Base-by-base conservation (phyloP, 2,888 invertebrate genomes). In the Hirtodrosophila cameraria region DNA sequence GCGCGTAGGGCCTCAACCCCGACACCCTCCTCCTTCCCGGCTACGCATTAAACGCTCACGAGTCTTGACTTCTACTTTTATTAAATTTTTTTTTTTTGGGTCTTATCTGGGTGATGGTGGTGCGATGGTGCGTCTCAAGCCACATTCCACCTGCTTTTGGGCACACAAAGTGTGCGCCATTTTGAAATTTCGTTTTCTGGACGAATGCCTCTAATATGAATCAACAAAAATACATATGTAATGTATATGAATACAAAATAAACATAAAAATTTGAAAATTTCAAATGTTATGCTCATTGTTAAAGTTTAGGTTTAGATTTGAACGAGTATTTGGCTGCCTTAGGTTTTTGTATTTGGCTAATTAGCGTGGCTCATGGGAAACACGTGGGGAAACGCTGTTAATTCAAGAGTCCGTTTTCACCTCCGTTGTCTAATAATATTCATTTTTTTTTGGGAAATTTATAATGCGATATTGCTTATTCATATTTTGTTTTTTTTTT, bases 151-250 rank as follows among this genome's bases (percentile, higher is more conserved):
- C 81, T 78, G 81, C 78, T 61, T 58, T 45, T 45, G 48, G 50
- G 41, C 49, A 20, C 49, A 20, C 41, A 57, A 27, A 38, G 33
- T 27, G 35, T 45, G 50, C 71, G 77, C 75, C 78, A 81, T 82
- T 85, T 82, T 80, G 58, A 75, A 83, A 80, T 80, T 80, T 84
- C 65, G 82, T 81, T 82, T 82, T 82, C 85, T 82, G 82, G 85
- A 79, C 82, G 82, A 82, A 82, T 82, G 82, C 82, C 62, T 49
- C 79, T 76, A 84, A 84, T 82, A 79, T 84, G 82, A 84, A 82
- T 82, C 75, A 84, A 81, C 75, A 75, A 65, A 79, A 65, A 57
- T 28, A 33, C 2, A 16, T 16, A 25, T 11, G 31, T 28, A 57
- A 46, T 12, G 2, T 23, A 23, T 7, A 23, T 7, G 33, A 75